Percentiles rank a stretch among this genome's conserved stretches.
Conservation (phyloP, 2,113 vertebrate genomes). For the Cinclus cinclus region DNA sequence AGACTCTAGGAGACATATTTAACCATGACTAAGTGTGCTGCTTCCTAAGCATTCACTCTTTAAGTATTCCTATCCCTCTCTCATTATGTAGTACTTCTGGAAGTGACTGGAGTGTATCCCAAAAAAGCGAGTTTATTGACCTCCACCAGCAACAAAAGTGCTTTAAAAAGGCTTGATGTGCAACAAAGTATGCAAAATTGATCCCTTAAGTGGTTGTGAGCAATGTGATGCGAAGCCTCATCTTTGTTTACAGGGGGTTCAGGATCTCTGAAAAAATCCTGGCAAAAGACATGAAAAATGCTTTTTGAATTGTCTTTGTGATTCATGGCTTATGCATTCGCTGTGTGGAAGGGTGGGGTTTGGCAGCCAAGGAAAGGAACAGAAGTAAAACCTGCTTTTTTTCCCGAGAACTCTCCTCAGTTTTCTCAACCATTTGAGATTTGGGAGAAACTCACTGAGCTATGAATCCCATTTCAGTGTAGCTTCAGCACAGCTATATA, state of each 20-base stretch:
- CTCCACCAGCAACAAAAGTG: background rate
- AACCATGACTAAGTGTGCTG: constrained; percentile 28
- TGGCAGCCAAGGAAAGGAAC: background rate
- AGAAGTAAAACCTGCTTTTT: background rate
- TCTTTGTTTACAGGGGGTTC: background rate
- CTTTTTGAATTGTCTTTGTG: background rate
- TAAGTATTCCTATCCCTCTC: background rate
- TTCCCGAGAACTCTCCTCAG: background rate
- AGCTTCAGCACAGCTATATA: background rate
- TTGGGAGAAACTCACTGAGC: background rate
- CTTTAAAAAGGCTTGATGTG: constrained; percentile 2
- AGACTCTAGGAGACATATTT: constrained; percentile 45
- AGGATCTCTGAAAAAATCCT: background rate
- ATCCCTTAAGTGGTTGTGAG: background rate
- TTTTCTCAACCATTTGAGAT: background rate
- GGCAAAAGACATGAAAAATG: background rate
- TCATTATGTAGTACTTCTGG: background rate
- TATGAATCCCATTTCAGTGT: background rate
- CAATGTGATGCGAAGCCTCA: background rate
- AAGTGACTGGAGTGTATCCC: background rate
- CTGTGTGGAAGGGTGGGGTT: background rate
- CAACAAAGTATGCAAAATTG: constrained; percentile 29
- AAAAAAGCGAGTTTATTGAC: constrained; percentile 38
- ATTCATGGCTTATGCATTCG: background rate
- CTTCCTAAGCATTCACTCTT: constrained; percentile 18